Base-by-base conservation (phyloP, 2,888 invertebrate genomes). In the Rhagonycha lutea region DNA sequence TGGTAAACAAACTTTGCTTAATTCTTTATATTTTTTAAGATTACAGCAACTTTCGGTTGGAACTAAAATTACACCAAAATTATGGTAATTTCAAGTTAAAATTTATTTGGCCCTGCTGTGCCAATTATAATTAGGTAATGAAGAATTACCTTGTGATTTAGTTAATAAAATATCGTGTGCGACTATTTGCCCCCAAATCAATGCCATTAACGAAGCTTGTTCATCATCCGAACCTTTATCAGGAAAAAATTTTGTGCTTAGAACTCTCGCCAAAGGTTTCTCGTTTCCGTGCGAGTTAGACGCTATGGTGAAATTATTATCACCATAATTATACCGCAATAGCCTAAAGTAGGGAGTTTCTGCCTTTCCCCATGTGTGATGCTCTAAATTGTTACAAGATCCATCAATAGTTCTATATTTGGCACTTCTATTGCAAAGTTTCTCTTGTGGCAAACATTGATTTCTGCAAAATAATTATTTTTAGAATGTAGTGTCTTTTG, bases 121-220 rank as follows among this genome's bases (percentile, higher is more conserved):
- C n/a, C n/a, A n/a, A n/a, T n/a, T 18, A 18, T 18, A 18, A 2
- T 18, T 18, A 18, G 18, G 18, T 18, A 18, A 18, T 18, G 18
- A 2, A 2, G 18, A 2, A 18, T 18, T 18, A 73, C 73, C 47
- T 32, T 23, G 14, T 14, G 91, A 90, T 0, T 93, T 92, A 0
- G 93, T 93, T 70, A 94, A 91, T 0, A 92, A 91, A 23, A 94
- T 85, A 79, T 96, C 96, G 78, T 96, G 94, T 0, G 93, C 91
- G 9, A 96, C 85, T 82, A 95, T 94, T 85, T 96, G 95, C 0
- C 94, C 93, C 87, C 95, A 95, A 86, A 94, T 94, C 93, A 94
- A 94, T 72, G 94, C 88, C 82, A 94, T 88, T 67, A 94, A 86
- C 70, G 94, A 94, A 82, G 90, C 90, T 0, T 90, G 89, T 0